Evolutionary conservation across 2,797 vertebrate species (phyloP).

Genomic region (Platalea minor): DNA sequence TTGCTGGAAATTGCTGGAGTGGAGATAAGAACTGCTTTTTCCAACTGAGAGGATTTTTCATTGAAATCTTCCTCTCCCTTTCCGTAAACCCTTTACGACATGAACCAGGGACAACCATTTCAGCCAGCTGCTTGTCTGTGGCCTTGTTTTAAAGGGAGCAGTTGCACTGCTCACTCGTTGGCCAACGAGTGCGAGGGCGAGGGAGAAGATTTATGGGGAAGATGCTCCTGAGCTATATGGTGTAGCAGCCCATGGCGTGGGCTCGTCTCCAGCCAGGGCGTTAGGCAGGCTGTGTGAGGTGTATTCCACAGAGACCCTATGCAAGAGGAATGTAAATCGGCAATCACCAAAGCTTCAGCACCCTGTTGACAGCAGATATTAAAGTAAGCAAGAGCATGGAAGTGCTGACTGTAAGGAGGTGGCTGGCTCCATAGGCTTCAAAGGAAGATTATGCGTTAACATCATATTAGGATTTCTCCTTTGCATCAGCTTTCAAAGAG

Average conservation of each 20-base stretch:
- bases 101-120: not conserved
- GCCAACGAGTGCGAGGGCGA: fast-evolving
- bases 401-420: not conserved
- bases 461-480: not conserved
- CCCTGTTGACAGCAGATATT: not conserved
- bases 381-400: not conserved
- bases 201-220: not conserved
- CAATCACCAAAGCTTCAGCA: not conserved
- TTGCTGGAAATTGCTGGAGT: slow-evolving; percentile 21
- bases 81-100: not conserved
- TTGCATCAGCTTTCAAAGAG: not conserved
- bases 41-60: not conserved
- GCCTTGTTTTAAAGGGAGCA: not conserved
- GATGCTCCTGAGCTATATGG: not conserved
- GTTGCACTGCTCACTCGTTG: not conserved
- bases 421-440: not conserved
- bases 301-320: not conserved
- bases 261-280: not conserved
- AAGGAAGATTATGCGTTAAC: not conserved
- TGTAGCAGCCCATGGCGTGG: fast-evolving
- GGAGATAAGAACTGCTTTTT: slow-evolving; percentile 27
- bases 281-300: not conserved
- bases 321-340: not conserved
- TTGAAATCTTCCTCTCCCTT: not conserved
- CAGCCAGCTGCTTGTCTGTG: not conserved